phyloP scores from a whole-genome alignment of 2,113 vertebrate genomes.

The Phalacrocorax carbo region DNA sequence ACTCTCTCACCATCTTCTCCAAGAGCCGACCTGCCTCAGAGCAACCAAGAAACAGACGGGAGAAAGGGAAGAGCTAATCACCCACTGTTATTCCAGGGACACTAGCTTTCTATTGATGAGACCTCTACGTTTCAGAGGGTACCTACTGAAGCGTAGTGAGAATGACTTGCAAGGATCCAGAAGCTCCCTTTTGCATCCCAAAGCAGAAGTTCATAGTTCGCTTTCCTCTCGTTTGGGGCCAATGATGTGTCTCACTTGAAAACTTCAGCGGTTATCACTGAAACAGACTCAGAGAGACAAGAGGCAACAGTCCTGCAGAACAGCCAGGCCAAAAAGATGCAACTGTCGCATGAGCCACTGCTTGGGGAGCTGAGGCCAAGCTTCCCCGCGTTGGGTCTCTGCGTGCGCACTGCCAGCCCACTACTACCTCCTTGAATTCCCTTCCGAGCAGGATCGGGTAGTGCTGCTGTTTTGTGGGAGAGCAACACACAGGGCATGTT shows the following conservation, averaged over 20 bases:
- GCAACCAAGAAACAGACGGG: neutral
- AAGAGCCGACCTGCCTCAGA: neutral
- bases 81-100: neutral
- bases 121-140: neutral
- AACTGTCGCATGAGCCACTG: rapidly evolving
- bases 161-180: neutral
- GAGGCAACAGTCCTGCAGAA: neutral
- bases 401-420: neutral
- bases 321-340: neutral
- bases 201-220: neutral
- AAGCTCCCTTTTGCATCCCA: neutral
- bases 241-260: neutral
- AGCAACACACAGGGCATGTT: neutral
- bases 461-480: neutral
- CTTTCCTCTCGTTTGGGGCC: neutral
- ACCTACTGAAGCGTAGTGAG: neutral
- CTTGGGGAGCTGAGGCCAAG: neutral
- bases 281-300: neutral
- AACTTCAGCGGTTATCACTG: neutral
- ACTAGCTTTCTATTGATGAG: neutral
- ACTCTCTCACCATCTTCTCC: neutral
- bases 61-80: neutral
- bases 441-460: neutral
- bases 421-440: neutral
- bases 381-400: rapidly evolving